Percentiles rank a stretch among this genome's conserved stretches.
Evolutionary conservation across 2,797 vertebrate genomes (phyloP).

Genomic region (Chelmon rostratus): DNA sequence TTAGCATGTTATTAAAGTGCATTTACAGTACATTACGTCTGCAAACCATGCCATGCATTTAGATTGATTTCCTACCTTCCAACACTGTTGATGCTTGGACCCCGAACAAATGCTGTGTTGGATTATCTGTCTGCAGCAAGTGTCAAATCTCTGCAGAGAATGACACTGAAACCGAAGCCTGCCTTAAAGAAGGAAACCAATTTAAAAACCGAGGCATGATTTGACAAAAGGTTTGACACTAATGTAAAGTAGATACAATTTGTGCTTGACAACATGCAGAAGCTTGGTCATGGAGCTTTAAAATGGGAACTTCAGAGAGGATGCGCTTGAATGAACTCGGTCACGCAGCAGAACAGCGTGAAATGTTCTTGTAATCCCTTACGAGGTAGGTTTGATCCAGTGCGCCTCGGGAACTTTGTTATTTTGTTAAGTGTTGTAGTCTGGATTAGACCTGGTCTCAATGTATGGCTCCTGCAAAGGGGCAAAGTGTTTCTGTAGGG

Average conservation of each 20-base stretch:
- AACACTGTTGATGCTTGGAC: not conserved
- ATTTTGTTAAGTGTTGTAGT: not conserved
- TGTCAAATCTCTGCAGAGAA: conserved; percentile 1
- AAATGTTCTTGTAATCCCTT: conserved; percentile 28
- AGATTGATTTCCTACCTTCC: conserved; percentile 5
- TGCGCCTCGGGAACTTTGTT: conserved; percentile 44
- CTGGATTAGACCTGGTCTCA: conserved; percentile 13
- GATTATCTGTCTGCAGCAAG: conserved; percentile 12
- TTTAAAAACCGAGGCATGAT: not conserved
- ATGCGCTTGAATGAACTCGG: conserved; percentile 29
- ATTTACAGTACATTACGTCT: conserved; percentile 13
- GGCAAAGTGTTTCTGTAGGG: conserved; percentile 14
- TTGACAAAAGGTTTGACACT: not conserved
- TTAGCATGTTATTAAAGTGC: conserved; percentile 49
- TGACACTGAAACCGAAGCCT: not conserved
- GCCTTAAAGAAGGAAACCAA: not conserved
- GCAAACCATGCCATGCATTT: not conserved
- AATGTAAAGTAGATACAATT: conserved; percentile 1
- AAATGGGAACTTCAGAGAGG: conserved; percentile 21
- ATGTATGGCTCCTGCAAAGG: conserved; percentile 14
- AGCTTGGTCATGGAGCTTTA: conserved; percentile 12
- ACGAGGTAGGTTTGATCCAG: conserved; percentile 65
- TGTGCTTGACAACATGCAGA: conserved; percentile 18
- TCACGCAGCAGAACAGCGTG: conserved; percentile 29
- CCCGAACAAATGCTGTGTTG: not conserved